Evolutionary conservation across 2,888 invertebrate species (phyloP).

Genomic region (Caenorhabditis sinica): DNA sequence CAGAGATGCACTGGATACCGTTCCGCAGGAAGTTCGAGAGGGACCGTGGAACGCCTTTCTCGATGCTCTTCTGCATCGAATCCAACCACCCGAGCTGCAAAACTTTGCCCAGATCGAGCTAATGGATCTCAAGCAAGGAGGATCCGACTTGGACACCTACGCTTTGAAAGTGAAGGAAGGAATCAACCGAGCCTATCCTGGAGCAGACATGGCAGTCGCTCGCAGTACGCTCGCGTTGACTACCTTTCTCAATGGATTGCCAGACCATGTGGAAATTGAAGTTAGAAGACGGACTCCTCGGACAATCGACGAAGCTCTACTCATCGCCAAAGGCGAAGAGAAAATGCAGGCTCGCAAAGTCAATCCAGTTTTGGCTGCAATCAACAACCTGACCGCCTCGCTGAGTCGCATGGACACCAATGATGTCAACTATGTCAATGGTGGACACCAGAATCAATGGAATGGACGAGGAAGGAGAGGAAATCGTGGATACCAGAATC

Average conservation of each 20-base stretch:
- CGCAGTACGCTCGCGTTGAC: background rate
- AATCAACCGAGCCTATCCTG: constrained; percentile 10
- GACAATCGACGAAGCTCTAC: background rate
- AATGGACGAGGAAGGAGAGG: background rate
- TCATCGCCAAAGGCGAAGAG: background rate
- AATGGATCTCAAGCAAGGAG: no score
- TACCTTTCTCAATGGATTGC: background rate
- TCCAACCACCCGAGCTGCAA: no score
- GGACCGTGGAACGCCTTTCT: no score
- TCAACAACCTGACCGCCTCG: background rate
- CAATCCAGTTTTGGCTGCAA: background rate
- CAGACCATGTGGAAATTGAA: background rate
- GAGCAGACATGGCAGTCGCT: background rate
- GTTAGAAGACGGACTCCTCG: background rate
- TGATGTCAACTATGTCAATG: background rate
- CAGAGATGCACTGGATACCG: no score
- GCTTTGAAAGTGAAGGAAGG: no score
- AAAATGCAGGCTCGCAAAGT: background rate
- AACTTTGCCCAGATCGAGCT: no score
- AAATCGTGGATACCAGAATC: background rate
- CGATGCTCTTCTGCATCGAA: no score
- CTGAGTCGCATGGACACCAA: background rate
- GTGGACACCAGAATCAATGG: background rate
- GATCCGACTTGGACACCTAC: no score
- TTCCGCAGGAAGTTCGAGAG: no score